Conservation (phyloP, 2,888 invertebrate genomes). For the Zaprionus lineosus region DNA sequence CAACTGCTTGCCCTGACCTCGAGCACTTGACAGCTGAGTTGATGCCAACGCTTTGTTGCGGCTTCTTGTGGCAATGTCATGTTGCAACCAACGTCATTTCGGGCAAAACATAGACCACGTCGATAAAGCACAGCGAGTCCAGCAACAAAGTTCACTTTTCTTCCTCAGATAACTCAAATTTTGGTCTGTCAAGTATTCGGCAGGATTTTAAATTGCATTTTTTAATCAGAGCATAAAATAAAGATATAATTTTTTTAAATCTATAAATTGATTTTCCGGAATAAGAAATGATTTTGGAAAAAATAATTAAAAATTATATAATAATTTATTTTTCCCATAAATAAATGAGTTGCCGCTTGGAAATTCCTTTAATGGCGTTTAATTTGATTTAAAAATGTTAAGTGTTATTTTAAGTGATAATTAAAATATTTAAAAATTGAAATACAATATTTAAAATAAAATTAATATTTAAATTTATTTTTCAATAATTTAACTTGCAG, state of each 20-base stretch:
- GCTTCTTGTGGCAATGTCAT: slow-evolving; percentile 10
- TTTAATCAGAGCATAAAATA: background rate
- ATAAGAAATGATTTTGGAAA: no score
- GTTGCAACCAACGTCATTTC: background rate
- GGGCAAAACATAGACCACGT: background rate
- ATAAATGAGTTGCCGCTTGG: no score
- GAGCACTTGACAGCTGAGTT: slow-evolving; percentile 34
- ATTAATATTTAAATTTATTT: no score
- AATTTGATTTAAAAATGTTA: no score
- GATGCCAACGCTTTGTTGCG: slow-evolving; percentile 40
- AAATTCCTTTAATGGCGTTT: no score
- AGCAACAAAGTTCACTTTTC: no score
- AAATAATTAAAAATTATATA: no score
- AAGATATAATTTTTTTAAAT: background rate
- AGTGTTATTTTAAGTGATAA: background rate
- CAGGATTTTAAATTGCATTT: background rate
- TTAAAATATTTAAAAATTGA: background rate
- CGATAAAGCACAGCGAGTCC: no score
- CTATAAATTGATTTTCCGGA: background rate
- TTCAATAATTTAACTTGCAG: no score
- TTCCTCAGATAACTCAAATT: no score
- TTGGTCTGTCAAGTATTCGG: background rate
- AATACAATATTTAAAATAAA: no score
- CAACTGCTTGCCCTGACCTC: slow-evolving; percentile 1
- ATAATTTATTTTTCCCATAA: no score